Base-by-base conservation (phyloP, 2,113 vertebrate species). In the Tympanuchus pallidicinctus region DNA sequence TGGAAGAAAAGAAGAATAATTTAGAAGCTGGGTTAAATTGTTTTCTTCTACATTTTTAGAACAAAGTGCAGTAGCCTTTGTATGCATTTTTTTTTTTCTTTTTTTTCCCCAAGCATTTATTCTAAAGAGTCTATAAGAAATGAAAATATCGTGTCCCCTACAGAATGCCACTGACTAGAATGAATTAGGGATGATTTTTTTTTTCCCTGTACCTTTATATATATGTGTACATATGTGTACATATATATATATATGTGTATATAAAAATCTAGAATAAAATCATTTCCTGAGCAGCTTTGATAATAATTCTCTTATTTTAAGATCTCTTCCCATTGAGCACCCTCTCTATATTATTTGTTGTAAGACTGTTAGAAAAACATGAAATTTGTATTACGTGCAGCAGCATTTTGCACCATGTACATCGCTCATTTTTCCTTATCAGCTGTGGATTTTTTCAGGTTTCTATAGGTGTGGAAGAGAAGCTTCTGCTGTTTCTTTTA, bases 301-400 rank as follows among this genome's bases (percentile, higher is more conserved):
- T 25, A 5, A 22, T 2, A 36, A 52, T 84, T 54, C 8, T 67
- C 19, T 34, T 16, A 8, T 76, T 94, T 87, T 50, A 66, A 84
- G 78, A 34, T 65, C 1, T 61, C 22, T 67, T 85, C 69, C 0
- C 8, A 82, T 75, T 88, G 18, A 82, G 40, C 89, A 10, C 0
- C 0, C 2, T 0, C 0, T 19, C 3, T 24, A 57, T 14, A 6
- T 67, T 63, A 3, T 77, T 87, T 74, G 5, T 87, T 75, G 8
- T 72, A 38, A 8, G 5, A 22, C 43, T 78, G 20, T 36, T 84
- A 70, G 10, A 70, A 56, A 78, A 63, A 50, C 56, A 2, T 30
- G 3, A 25, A 50, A 30, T 63, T 89, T 79, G 1, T 60, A 10
- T 82, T 74, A 71, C 5, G 2, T 6, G 13, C 7, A 87, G 4